Conservation (phyloP, 2,888 invertebrate genomes). For the Taenaris catops region DNA sequence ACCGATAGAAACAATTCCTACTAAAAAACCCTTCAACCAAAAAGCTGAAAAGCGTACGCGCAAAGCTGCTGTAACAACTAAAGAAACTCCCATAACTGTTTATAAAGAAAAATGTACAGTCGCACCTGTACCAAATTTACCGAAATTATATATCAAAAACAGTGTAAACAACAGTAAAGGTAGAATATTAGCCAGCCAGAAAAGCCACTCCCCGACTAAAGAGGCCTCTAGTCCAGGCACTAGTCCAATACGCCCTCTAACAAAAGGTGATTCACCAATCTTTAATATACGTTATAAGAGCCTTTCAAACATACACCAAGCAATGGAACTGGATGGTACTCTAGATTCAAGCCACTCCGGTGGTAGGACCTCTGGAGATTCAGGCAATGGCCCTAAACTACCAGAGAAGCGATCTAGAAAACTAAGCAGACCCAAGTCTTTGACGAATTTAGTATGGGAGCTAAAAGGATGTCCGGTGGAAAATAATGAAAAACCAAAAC, state of each 20-base stretch:
- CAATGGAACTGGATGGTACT: slow-evolving; percentile 89
- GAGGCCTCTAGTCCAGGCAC: slow-evolving; percentile 83
- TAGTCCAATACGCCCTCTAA: slow-evolving; percentile 72
- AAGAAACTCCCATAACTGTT: slow-evolving; percentile 76
- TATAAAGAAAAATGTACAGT: slow-evolving; percentile 80
- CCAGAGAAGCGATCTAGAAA: slow-evolving; percentile 91
- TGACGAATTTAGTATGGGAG: slow-evolving; percentile 94
- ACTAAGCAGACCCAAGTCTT: slow-evolving; percentile 89
- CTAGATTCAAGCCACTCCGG: slow-evolving; percentile 94
- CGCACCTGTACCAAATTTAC: slow-evolving; percentile 77
- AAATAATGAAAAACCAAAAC: slow-evolving; percentile 66
- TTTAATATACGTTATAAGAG: slow-evolving; percentile 88
- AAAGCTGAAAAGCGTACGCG: slow-evolving; percentile 88
- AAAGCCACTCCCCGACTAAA: slow-evolving; percentile 86
- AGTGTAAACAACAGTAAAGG: slow-evolving; percentile 82
- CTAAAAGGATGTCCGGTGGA: slow-evolving; percentile 72
- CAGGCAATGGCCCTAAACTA: slow-evolving; percentile 86
- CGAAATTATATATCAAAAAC: slow-evolving; percentile 90
- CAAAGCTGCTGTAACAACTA: slow-evolving; percentile 79
- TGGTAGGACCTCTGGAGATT: slow-evolving; percentile 92
- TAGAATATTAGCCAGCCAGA: slow-evolving; percentile 83
- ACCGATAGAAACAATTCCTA: slow-evolving; percentile 94
- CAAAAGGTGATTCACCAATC: slow-evolving; percentile 86
- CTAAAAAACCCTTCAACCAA: slow-evolving; percentile 83
- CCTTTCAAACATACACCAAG: slow-evolving; percentile 85